Evolutionary conservation across 2,888 invertebrate genomes (phyloP).

Genomic region (Hypselothyrea guttata): DNA sequence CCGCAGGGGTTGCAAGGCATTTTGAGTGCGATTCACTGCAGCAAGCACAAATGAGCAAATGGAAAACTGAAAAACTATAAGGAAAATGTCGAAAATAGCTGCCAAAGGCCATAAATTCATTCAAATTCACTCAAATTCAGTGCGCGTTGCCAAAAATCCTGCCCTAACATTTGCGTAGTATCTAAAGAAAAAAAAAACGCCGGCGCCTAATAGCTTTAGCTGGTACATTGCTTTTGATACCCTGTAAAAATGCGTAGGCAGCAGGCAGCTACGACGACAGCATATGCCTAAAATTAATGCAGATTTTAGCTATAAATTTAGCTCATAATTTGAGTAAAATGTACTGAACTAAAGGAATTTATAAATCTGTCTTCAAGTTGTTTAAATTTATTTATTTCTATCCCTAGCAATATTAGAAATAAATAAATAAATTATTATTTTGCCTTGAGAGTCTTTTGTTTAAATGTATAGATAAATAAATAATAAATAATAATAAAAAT

Average conservation of each 20-base stretch:
- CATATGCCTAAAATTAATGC: too few species aligned
- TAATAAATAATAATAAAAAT: too few species aligned
- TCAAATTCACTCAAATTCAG: background rate
- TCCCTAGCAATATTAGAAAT: too few species aligned
- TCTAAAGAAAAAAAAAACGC: constrained; percentile 20
- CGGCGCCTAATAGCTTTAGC: constrained; percentile 28
- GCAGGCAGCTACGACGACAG: background rate
- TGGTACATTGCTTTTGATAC: constrained; percentile 38
- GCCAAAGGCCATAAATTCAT: constrained; percentile 24
- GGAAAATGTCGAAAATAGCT: constrained; percentile 1
- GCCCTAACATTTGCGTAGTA: constrained; percentile 23
- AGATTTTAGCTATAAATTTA: too few species aligned
- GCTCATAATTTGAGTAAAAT: too few species aligned
- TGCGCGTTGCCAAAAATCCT: constrained; percentile 28
- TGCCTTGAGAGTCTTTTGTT: too few species aligned
- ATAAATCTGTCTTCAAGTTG: too few species aligned
- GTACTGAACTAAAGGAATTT: too few species aligned
- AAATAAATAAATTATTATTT: too few species aligned
- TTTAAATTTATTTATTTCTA: too few species aligned
- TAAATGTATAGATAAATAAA: too few species aligned
- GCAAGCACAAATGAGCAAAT: background rate
- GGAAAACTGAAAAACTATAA: constrained; percentile 7
- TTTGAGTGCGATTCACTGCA: background rate
- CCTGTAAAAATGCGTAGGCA: background rate
- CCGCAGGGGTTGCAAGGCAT: too few species aligned